Conservation (phyloP, 2,888 invertebrate genomes). For the Lepas anatifera region DNA sequence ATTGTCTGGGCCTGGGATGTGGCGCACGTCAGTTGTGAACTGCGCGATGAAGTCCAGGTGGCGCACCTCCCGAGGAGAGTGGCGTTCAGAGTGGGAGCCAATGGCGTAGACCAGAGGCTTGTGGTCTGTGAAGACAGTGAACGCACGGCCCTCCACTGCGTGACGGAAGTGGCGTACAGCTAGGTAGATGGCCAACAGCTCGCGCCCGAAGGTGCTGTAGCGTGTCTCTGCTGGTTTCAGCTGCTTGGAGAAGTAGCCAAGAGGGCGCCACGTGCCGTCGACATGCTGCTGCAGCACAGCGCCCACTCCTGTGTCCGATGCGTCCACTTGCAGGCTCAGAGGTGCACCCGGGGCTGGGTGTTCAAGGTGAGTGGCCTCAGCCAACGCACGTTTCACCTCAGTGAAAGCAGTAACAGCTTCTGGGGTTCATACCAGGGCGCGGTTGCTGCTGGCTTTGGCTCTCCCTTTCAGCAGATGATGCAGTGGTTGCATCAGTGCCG, state of each 20-base stretch:
- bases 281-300: constrained; percentile 26
- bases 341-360: too few species aligned
- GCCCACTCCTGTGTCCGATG: constrained; percentile 27
- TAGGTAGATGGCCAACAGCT: constrained; percentile 18
- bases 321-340: too few species aligned
- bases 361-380: too few species aligned
- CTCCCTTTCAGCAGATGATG: constrained; percentile 22
- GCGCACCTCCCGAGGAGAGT: constrained; percentile 31
- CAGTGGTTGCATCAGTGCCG: constrained; percentile 21
- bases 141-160: constrained; percentile 30
- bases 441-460: too few species aligned
- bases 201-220: constrained; percentile 29
- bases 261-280: constrained; percentile 23
- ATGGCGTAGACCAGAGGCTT: constrained; percentile 30
- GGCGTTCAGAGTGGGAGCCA: constrained; percentile 27
- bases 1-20: constrained; percentile 24
- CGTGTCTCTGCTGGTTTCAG: constrained; percentile 26
- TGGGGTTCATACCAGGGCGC: too few species aligned
- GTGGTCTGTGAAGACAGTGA: constrained; percentile 28
- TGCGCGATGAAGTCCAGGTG: constrained; percentile 30
- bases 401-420: too few species aligned
- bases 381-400: too few species aligned
- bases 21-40: constrained; percentile 31
- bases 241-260: constrained; percentile 27
- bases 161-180: constrained; percentile 21